phyloP scores from a whole-genome alignment of 2,888 invertebrate genomes.

The Pristionchus arcanus region DNA sequence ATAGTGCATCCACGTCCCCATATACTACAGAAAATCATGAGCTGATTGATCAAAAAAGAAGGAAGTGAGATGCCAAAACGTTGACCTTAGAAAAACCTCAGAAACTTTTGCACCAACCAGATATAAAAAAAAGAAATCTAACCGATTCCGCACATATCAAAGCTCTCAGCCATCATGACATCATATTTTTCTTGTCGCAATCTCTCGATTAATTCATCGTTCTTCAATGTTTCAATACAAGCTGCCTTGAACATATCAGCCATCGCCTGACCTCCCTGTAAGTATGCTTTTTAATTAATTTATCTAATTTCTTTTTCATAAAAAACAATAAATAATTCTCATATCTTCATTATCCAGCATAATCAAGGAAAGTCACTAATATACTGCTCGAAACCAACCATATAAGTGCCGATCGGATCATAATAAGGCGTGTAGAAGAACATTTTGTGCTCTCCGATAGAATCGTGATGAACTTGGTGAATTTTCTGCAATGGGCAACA shows the following conservation, averaged over 20 bases:
- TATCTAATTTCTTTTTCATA: background rate
- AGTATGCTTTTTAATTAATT: background rate
- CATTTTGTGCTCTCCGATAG: constrained; percentile 31
- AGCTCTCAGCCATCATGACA: constrained; percentile 40
- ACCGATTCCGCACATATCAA: constrained; percentile 38
- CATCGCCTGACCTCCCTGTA: constrained; percentile 35
- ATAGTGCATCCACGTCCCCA: no score
- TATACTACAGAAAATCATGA: no score
- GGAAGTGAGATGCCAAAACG: no score
- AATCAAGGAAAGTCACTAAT: background rate
- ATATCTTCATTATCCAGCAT: background rate
- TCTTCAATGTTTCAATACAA: constrained; percentile 11
- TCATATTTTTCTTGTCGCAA: constrained; percentile 20
- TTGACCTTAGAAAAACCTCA: no score
- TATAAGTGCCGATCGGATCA: constrained; percentile 28
- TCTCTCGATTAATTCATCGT: constrained; percentile 25
- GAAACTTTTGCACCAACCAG: no score
- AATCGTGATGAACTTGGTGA: background rate
- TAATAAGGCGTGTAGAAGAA: constrained; percentile 15
- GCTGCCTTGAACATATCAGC: constrained; percentile 9
- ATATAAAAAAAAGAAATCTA: no score
- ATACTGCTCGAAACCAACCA: background rate
- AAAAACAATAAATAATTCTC: no score
- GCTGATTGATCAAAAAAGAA: no score
- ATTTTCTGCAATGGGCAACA: background rate